phyloP scores from a whole-genome alignment of 2,797 vertebrate genomes.

The Crocodylus rhombifer region DNA sequence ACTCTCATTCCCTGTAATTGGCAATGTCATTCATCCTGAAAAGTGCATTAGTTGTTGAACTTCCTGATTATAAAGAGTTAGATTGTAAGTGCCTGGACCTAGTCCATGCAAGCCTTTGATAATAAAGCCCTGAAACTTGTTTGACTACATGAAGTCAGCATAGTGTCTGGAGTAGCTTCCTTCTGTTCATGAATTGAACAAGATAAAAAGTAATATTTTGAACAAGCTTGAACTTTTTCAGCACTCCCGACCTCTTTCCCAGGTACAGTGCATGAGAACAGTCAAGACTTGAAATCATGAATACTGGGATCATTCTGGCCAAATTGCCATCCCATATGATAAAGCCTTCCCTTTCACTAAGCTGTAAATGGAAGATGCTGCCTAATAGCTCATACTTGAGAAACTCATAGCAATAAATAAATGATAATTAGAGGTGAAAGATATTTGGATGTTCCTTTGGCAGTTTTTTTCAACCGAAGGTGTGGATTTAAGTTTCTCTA shows the following conservation, averaged over 20 bases:
- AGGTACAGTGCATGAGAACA: not conserved
- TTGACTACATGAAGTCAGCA: not conserved
- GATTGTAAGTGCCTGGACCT: not conserved
- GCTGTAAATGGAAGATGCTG: not conserved
- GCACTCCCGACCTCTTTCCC: not conserved
- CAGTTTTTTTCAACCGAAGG: not conserved
- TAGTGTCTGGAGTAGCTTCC: too few relatives aligned
- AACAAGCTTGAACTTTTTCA: not conserved
- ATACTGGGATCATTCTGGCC: not conserved
- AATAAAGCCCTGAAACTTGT: not conserved
- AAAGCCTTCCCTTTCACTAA: not conserved
- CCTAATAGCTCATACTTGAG: not conserved
- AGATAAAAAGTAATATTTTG: not conserved
- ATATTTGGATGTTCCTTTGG: fast-evolving
- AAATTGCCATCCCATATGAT: not conserved
- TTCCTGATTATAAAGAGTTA: not conserved
- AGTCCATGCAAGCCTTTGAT: not conserved
- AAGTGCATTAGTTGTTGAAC: not conserved
- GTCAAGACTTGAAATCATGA: not conserved
- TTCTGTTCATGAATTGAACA: too few relatives aligned
- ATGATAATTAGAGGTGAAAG: not conserved
- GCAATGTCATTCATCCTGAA: not conserved
- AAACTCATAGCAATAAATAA: not conserved
- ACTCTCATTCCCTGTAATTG: not conserved
- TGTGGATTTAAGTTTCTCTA: fast-evolving